These are phyloP conservation scores for Podarcis siculus DNA, from an alignment of 2,797 vertebrate species.

Conservation along the genomic window DNA sequence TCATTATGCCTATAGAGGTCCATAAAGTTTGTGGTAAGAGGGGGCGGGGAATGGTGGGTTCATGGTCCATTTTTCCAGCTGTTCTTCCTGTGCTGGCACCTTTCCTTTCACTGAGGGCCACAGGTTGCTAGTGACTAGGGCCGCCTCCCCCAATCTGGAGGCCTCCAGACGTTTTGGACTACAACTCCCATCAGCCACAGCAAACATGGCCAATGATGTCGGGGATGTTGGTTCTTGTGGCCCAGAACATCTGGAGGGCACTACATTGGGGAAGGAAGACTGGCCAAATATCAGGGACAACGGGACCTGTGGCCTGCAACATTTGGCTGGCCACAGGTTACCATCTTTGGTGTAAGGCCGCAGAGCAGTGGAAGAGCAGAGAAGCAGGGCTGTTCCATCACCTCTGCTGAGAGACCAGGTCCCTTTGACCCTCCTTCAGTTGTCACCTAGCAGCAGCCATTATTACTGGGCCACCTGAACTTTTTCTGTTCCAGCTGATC, in stretches of 20 bases:
- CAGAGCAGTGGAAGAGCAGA: too few species aligned
- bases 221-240: neutral
- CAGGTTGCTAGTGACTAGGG: neutral
- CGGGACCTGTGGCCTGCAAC: neutral
- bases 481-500: too few species aligned
- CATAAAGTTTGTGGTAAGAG: neutral
- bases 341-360: neutral
- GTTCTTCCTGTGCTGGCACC: neutral
- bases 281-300: too few species aligned
- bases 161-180: neutral
- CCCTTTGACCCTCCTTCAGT: too few species aligned
- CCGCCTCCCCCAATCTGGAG: too few species aligned
- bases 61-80: neutral
- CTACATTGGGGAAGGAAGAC: too few species aligned
- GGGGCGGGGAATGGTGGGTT: too few species aligned
- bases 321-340: neutral
- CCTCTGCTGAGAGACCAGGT: too few species aligned
- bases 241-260: neutral
- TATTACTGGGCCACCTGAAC: too few species aligned
- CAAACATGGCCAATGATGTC: neutral
- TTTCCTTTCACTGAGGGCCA: neutral
- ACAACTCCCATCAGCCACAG: neutral
- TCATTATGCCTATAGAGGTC: neutral
- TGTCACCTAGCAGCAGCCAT: too few species aligned
- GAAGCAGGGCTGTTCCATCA: too few species aligned